Evolutionary conservation across 2,113 vertebrate species (phyloP).

Genomic region (Upupa epops): DNA sequence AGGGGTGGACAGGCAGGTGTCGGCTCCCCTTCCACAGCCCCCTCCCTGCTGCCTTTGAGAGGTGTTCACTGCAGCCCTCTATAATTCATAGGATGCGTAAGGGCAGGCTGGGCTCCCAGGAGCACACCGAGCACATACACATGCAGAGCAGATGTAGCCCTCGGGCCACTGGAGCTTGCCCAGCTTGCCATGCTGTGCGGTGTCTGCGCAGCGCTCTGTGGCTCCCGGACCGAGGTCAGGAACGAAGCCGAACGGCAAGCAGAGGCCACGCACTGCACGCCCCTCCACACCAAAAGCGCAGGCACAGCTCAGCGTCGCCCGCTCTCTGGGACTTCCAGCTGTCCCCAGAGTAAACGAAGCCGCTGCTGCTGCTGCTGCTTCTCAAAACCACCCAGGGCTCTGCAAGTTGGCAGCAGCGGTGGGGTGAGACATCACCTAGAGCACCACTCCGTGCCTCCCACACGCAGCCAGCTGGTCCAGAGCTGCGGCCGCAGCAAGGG

Average conservation of each 20-base stretch:
- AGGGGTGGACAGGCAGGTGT: constrained; percentile 28
- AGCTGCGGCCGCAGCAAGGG: no score
- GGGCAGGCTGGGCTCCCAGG: not conserved
- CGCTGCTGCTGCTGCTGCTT: no score
- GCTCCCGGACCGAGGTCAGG: constrained; percentile 9
- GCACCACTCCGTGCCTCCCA: no score
- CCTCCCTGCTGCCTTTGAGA: constrained; percentile 37
- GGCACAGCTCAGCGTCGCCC: not conserved
- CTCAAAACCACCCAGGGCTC: no score
- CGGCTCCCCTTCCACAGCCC: constrained; percentile 25
- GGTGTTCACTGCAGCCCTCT: constrained; percentile 39
- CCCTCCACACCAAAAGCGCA: not conserved
- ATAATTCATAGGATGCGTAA: constrained; percentile 40
- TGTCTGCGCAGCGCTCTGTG: not conserved
- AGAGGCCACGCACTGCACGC: not conserved
- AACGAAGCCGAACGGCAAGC: not conserved
- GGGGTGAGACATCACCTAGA: no score
- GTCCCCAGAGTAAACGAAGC: not conserved
- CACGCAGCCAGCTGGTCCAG: no score
- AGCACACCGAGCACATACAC: constrained; percentile 18
- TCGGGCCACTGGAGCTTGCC: constrained; percentile 2
- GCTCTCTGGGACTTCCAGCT: not conserved
- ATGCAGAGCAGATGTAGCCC: constrained; percentile 45
- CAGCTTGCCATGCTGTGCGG: not conserved
- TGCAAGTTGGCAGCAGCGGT: no score